phyloP scores from a whole-genome alignment of 2,888 invertebrate species.

The Apamea monoglypha region DNA sequence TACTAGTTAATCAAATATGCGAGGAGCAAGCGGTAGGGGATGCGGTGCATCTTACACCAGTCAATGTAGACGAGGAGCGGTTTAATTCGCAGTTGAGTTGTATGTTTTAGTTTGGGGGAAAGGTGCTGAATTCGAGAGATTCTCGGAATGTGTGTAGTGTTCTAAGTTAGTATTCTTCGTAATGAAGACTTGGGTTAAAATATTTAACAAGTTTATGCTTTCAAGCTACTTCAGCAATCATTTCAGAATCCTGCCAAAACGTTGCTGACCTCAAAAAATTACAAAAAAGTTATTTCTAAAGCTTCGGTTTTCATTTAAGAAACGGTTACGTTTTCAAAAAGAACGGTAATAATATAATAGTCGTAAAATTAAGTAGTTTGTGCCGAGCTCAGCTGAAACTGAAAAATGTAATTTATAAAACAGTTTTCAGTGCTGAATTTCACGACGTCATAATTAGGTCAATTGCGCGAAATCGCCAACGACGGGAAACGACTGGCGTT shows the following conservation, averaged over 20 bases:
- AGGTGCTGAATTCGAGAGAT: constrained; percentile 5
- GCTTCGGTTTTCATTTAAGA: constrained; percentile 27
- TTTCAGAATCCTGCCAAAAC: constrained; percentile 6
- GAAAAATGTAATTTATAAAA: constrained; percentile 61
- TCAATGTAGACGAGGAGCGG: constrained; percentile 2
- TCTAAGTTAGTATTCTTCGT: background rate
- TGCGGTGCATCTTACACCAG: constrained; percentile 53
- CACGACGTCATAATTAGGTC: constrained; percentile 71
- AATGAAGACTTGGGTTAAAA: background rate
- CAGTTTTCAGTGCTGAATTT: constrained; percentile 63
- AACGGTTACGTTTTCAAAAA: constrained; percentile 29
- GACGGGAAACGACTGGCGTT: constrained; percentile 57
- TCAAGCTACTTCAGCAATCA: background rate
- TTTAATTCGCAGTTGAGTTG: constrained; percentile 30
- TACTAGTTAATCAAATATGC: constrained; percentile 68
- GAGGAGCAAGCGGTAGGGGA: constrained; percentile 60
- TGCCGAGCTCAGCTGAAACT: constrained; percentile 44
- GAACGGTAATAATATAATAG: constrained; percentile 37
- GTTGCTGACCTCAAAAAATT: background rate
- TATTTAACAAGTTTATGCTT: background rate
- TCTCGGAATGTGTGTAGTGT: constrained; percentile 1
- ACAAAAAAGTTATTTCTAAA: background rate
- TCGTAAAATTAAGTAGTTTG: constrained; percentile 57
- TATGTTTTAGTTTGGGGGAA: constrained; percentile 4
- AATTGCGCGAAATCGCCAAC: constrained; percentile 70